phyloP scores from a whole-genome alignment of 1,140 invertebrate genomes.

The Pollicipes pollicipes region DNA sequence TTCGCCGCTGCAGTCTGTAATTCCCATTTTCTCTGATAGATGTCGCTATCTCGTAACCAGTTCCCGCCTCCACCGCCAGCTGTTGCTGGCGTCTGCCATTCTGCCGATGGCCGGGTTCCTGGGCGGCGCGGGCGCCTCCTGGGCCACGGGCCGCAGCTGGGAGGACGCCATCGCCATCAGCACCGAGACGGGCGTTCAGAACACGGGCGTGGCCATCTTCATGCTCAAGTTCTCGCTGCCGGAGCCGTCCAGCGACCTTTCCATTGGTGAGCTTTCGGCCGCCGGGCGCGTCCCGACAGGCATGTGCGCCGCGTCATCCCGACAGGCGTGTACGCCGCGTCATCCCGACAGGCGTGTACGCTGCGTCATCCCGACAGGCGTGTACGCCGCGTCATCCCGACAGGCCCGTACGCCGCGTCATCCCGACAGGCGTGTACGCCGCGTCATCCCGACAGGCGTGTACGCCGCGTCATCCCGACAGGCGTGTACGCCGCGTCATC shows the following conservation, averaged over 20 bases:
- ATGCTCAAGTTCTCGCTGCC: conserved; percentile 15
- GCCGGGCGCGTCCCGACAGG: not conserved
- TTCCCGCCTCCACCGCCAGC: conserved; percentile 7
- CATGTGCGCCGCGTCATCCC: not conserved
- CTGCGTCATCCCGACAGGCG: not conserved
- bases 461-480: too few species aligned
- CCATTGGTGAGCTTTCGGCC: not conserved
- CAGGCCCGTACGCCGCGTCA: not conserved
- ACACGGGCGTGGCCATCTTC: conserved; percentile 45
- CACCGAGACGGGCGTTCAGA: conserved; percentile 86
- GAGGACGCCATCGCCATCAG: conserved; percentile 63
- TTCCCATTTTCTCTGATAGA: conserved; percentile 6
- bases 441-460: not conserved
- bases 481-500: too few species aligned
- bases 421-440: not conserved
- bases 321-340: not conserved
- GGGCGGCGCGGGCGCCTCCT: conserved; percentile 12
- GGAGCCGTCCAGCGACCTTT: not conserved
- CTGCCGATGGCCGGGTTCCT: conserved; percentile 16
- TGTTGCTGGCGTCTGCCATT: conserved; percentile 28
- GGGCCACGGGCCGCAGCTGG: conserved; percentile 21
- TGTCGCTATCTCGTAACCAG: not conserved
- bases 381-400: not conserved
- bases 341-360: not conserved
- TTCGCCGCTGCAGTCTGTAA: too few species aligned